Conservation (phyloP, 2,888 invertebrate genomes). For the Agapetus fuscipes region DNA sequence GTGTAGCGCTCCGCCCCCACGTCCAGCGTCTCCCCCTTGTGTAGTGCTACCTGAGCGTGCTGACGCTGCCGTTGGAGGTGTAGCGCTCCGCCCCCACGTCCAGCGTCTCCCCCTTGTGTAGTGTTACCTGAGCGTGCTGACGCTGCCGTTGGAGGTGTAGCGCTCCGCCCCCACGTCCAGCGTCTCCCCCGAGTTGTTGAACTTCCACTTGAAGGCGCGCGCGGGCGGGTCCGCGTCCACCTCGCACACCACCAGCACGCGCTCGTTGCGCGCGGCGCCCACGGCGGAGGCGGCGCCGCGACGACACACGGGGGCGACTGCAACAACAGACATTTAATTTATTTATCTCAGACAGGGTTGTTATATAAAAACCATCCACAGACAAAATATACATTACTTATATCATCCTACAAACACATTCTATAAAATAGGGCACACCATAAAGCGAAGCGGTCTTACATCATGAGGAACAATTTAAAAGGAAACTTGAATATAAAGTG, state of each 20-base stretch:
- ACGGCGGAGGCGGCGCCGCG: slow-evolving; percentile 59
- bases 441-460: no score
- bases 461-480: no score
- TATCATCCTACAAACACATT: not conserved
- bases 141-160: slow-evolving; percentile 69
- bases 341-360: no score
- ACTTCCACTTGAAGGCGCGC: slow-evolving; percentile 86
- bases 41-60: no score
- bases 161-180: slow-evolving; percentile 71
- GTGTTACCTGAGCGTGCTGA: slow-evolving; percentile 52
- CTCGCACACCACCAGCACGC: slow-evolving; percentile 77
- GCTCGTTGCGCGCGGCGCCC: slow-evolving; percentile 81
- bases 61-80: no score
- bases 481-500: no score
- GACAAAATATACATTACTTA: not conserved
- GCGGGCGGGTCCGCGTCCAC: slow-evolving; percentile 89
- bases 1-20: slow-evolving; percentile 70
- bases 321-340: not conserved
- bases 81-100: no score
- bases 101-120: no score
- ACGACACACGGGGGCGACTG: slow-evolving; percentile 76
- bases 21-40: slow-evolving; percentile 73
- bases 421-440: no score
- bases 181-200: slow-evolving; percentile 88
- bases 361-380: not conserved